Conservation (phyloP, 2,797 vertebrate species). For the Novumbra hubbsi region DNA sequence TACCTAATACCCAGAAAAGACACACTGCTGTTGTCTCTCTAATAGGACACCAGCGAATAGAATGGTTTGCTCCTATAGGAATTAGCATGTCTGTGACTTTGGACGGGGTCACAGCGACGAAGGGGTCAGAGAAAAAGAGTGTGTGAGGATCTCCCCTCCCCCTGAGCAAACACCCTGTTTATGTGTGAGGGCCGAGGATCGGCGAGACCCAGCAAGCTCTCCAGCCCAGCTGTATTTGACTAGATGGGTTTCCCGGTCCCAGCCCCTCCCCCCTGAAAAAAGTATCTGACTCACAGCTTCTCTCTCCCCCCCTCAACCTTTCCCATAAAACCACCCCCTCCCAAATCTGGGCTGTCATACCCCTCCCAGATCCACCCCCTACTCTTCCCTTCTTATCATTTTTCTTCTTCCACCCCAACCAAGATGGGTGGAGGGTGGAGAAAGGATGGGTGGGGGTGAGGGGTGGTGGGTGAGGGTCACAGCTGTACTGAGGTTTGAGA, state of each 20-base stretch:
- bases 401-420: neutral
- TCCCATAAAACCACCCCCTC: neutral
- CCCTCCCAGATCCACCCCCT: neutral
- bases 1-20: constrained; percentile 21
- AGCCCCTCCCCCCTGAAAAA: neutral
- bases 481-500: constrained; percentile 26
- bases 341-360: neutral
- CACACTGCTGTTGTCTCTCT: constrained; percentile 34
- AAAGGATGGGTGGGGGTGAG: neutral
- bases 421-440: constrained; percentile 5
- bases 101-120: constrained; percentile 37
- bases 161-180: constrained; percentile 70
- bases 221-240: constrained; percentile 76
- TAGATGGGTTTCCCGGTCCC: constrained; percentile 32
- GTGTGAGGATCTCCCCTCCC: constrained; percentile 69
- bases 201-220: constrained; percentile 40
- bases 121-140: constrained; percentile 5
- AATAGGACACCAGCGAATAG: constrained; percentile 20
- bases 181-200: constrained; percentile 48
- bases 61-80: constrained; percentile 43
- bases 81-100: constrained; percentile 48
- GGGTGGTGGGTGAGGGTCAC: too few relatives aligned
- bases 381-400: neutral
- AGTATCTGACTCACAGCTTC: constrained; percentile 5
- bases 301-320: constrained; percentile 17